phyloP scores from a whole-genome alignment of 2,113 vertebrate genomes.

The Aphelocoma coerulescens region DNA sequence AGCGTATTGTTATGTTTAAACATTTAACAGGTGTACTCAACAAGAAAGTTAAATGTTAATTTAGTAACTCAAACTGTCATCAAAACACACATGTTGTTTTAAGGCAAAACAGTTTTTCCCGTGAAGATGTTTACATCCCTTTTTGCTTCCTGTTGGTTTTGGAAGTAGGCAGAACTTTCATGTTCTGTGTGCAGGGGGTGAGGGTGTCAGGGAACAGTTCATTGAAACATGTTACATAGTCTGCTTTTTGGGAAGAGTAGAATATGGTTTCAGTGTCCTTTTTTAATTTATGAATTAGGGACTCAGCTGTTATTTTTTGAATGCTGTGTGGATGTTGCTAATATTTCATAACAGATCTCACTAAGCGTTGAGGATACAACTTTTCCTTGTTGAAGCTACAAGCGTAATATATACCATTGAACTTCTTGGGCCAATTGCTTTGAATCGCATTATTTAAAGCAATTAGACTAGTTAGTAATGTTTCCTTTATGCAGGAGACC shows the following conservation, averaged over 20 bases:
- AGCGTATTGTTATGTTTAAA: background rate
- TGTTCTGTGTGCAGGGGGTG: background rate
- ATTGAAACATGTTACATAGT: background rate
- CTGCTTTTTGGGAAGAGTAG: background rate
- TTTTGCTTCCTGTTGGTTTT: background rate
- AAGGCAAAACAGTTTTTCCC: background rate
- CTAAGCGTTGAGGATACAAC: background rate
- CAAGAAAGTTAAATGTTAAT: slow-evolving; percentile 18
- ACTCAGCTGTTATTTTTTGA: background rate
- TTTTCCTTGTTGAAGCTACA: background rate
- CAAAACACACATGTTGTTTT: background rate
- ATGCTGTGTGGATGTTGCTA: background rate
- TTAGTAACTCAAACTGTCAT: background rate
- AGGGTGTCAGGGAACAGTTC: background rate
- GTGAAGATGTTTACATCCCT: background rate
- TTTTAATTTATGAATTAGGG: background rate
- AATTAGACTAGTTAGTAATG: background rate
- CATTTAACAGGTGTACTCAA: background rate
- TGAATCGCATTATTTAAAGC: background rate
- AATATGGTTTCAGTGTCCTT: background rate
- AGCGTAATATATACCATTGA: accelerated
- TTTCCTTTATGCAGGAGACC: background rate
- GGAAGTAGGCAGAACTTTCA: background rate
- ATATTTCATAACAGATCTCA: background rate
- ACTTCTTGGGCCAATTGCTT: background rate